These are phyloP conservation scores for Coenonympha glycerion DNA, from an alignment of 2,888 invertebrate genomes.

Conservation along the genomic window DNA sequence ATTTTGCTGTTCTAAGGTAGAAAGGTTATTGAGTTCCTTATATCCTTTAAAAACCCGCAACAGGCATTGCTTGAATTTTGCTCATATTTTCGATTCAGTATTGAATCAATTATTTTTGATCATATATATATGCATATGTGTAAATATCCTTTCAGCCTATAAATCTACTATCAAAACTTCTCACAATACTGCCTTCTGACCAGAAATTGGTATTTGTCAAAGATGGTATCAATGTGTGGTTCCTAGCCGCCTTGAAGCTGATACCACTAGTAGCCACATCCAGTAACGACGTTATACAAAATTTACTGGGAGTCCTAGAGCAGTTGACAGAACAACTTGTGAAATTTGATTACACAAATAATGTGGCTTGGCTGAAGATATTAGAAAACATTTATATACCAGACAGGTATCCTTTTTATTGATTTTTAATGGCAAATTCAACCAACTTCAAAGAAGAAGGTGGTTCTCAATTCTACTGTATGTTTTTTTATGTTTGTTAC, in stretches of 20 bases:
- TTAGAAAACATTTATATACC: slow-evolving; percentile 52
- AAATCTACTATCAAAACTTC: slow-evolving; percentile 48
- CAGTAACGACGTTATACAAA: slow-evolving; percentile 19
- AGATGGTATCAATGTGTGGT: slow-evolving; percentile 65
- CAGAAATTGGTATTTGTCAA: slow-evolving; percentile 47
- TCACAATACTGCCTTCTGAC: slow-evolving; percentile 47
- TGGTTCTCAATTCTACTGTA: too few species aligned
- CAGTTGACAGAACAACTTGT: slow-evolving; percentile 56
- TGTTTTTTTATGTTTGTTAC: too few species aligned
- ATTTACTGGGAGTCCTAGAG: slow-evolving; percentile 51
- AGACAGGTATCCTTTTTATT: slow-evolving; percentile 32
- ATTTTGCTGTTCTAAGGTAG: too few species aligned
- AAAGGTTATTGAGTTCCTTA: too few species aligned
- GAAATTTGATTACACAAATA: slow-evolving; percentile 49
- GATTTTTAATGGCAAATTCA: background rate
- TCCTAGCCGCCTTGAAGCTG: slow-evolving; percentile 60
- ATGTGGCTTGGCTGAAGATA: slow-evolving; percentile 55
- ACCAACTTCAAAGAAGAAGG: too few species aligned
- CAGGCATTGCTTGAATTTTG: too few species aligned
- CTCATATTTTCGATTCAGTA: too few species aligned
- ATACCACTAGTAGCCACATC: slow-evolving; percentile 56
- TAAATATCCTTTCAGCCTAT: too few species aligned
- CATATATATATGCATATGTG: too few species aligned
- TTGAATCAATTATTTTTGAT: too few species aligned
- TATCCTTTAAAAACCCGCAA: too few species aligned